Evolutionary conservation across 1,140 invertebrate genomes (phyloP).

Genomic region (Cotesia glomerata): DNA sequence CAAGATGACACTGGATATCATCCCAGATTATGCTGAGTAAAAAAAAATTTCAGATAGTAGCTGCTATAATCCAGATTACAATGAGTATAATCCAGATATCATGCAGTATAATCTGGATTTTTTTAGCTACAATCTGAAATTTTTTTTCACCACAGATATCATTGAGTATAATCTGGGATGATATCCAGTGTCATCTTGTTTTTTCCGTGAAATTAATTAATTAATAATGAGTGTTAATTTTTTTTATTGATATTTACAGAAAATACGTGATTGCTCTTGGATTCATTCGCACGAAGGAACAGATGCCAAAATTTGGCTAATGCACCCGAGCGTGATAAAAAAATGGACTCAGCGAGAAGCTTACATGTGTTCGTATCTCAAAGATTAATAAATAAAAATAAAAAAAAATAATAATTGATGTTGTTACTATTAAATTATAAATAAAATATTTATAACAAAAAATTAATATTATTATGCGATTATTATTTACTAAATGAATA

Average conservation of each 20-base stretch:
- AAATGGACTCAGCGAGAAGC: conserved; percentile 50
- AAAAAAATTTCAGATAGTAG: too few species aligned
- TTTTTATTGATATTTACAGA: conserved; percentile 36
- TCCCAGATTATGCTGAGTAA: too few species aligned
- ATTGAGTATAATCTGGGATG: too few species aligned
- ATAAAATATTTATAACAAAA: conserved; percentile 7
- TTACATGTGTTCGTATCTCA: conserved; percentile 49
- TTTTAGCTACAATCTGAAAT: too few species aligned
- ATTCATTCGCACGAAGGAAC: conserved; percentile 54
- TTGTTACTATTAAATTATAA: not conserved
- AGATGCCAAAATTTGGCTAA: conserved; percentile 52
- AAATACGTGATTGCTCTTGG: conserved; percentile 52
- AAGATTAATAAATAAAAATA: conserved; percentile 37
- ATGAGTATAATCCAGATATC: too few species aligned
- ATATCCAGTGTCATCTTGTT: too few species aligned
- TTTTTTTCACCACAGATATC: too few species aligned
- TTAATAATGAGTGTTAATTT: conserved; percentile 17
- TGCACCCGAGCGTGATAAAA: conserved; percentile 43
- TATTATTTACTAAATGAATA: conserved; percentile 32
- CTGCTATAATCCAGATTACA: too few species aligned
- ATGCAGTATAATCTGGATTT: too few species aligned
- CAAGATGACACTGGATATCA: too few species aligned
- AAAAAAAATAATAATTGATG: conserved; percentile 15
- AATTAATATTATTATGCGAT: not conserved
- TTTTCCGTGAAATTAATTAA: too few species aligned